Base-by-base conservation (phyloP, 2,113 vertebrate species). In the Burhinus bistriatus region DNA sequence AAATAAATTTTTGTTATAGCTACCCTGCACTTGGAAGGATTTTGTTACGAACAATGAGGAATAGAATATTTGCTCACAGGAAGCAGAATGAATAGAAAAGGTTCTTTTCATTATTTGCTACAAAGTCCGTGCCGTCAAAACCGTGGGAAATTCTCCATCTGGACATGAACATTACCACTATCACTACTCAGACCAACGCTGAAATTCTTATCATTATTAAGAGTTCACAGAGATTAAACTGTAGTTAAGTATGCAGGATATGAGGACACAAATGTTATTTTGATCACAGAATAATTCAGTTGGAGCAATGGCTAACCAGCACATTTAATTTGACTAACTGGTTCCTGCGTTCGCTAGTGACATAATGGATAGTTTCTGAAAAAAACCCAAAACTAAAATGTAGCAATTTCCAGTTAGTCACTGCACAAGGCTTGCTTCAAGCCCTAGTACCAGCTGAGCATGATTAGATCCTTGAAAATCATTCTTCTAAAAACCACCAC, bases 101-200 rank as follows among this genome's bases (percentile, higher is more conserved):
- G 76, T 65, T 94, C 89, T 90, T 81, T 83, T 79, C 87, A 62
- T 92, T 97, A 75, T 97, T 97, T 92, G 93, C 66, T 86, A 59
- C 54, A 81, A 87, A 86, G 55, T 71, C 86, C 54, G 36, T 76
- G 57, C 25, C 61, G 27, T 78, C 68, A 90, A 72, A 81, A 26
- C 78, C 83, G 85, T 98, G 98, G 94, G 98, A 98, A 98, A 88
- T 22, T 17, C 51, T 52, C 95, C 98, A 97, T 42, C 87, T 97
- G 98, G 96, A 94, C 9, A 49, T 21, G 61, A 95, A 84, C 81
- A 25, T 44, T 75, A 71, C 64, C 78, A 45, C 57, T 87, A 88
- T 77, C 94, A 51, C 45, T 55, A 15, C 85, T 57, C 47, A 19
- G 26, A 25, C 75, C 42, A 84, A 89, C 40, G 47, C n/a, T 51